Evolutionary conservation across 2,113 vertebrate genomes (phyloP), one percentile per base, ranked within the genome.

Genomic region (Actenoides hombroni): DNA sequence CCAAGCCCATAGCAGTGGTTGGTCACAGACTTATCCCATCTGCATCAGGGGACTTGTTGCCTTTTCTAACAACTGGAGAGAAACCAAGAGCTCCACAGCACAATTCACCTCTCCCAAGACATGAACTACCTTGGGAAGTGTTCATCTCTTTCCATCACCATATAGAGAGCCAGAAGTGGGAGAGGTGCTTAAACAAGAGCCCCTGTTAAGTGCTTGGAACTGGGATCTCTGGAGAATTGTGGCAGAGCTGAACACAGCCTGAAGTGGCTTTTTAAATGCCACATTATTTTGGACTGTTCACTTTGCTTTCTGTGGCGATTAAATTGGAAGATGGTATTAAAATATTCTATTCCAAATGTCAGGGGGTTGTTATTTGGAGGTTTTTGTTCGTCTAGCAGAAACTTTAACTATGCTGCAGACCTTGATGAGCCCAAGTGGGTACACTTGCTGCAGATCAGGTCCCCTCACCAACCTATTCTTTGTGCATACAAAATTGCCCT

Each of bases 221-320:
- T 67, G 39, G 24, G 35, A 64, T 68, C 16, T 33, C 35, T 42
- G 46, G 28, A 83, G 48, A 90, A 40, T 12, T 51, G 37, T 44
- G 56, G 26, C 44, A 54, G 35, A 44, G 37, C 29, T 70, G 33
- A 90, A 83, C 21, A 80, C 2, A 5, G 37, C 31, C 67, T 74
- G 63, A 56, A 95, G 67, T 39, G 26, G 57, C 44, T 95, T 95
- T 93, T 89, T 25, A 86, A 94, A 76, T 82, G 53, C 31, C 64
- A n/a, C 40, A 10, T 73, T 82, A 51, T 68, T 92, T 90, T 77
- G 65, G 28, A 57, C 40, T 70, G 17, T 42, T 86, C 59, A 54
- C 29, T 91, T 87, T 46, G 37, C 16, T 56, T 92, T 92, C 78
- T 79, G 51, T 40, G 40, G 81, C 59, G 25, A 49, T 69, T 83